Evolutionary conservation across 2,797 vertebrate species (phyloP), one percentile per base, ranked within the genome.

Genomic region (Botia almorhae): DNA sequence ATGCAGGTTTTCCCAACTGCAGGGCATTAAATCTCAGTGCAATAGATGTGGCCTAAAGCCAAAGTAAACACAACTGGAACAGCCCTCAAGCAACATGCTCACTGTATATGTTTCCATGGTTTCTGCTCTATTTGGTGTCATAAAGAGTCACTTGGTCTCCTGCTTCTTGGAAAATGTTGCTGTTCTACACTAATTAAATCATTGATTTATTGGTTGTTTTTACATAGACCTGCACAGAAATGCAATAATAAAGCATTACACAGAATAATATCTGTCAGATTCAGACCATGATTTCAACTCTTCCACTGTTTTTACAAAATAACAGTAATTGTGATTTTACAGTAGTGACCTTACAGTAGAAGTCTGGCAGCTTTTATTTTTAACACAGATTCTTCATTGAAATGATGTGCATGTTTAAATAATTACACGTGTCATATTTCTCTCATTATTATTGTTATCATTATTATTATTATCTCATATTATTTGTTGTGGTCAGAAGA

Each of bases 91-190:
- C 12, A 67, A 76, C 43, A 39, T 23, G 55, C 14, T 17, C n/a
- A 39, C 29, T 75, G 26, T 29, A 61, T 74, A 11, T 26, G 19
- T 64, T 74, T 63, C 7, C 58, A 64, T 64, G 17, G 19, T 63
- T 43, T 6, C 8, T 14, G 16, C 23, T 11, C 13, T 58, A 23
- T 64, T 50, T 16, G 17, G 17, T 11, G 12, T 76, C 13, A 53
- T 74, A 48, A 39, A 8, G 8, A 76, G 53, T n/a, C 17, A 1
- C 5, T 55, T 19, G 17, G 53, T 33, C 60, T 60, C 4, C 4
- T 0, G 21, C 56, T 26, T 60, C 21, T 13, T 26, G 21, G 21
- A 26, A 60, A 26, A 55, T n/a, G 17, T 55, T 11, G 19, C 19
- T 58, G 16, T 58, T 46, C 2, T 73, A 46, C n/a, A 64, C 26